Evolutionary conservation across 2,113 vertebrate species (phyloP), one percentile per base, ranked within the genome.

Genomic region (Rana temporaria): DNA sequence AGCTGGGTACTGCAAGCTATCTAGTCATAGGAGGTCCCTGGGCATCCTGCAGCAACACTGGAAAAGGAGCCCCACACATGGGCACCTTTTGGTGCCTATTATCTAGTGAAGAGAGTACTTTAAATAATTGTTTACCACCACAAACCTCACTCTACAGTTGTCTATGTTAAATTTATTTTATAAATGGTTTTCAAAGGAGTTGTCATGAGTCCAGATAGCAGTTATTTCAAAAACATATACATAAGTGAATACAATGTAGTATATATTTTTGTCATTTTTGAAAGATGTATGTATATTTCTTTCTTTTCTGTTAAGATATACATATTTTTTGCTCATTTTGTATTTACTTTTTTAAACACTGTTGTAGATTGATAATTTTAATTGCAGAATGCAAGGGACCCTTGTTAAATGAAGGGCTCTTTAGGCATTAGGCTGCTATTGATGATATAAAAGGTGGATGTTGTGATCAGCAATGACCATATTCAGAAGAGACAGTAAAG

Each of bases 271-370:
- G 86, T 88, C 70, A 56, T 24, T 60, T 74, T 74, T 82, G 65
- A 89, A 91, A 92, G 94, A 90, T 95, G 94, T 93, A 95, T 84
- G 90, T 95, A 92, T 94, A 89, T 91, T 87, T 84, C 84, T 91
- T 91, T 92, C 92, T 84, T 88, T 91, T 94, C 91, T 74, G 59
- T 91, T 90, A 91, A 93, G 91, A 92, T 93, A 90, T 91, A 87
- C 84, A 87, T 90, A 87, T 92, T 91, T 93, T 92, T 91, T n/a
- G 89, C 91, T 89, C 91, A 91, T 93, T 92, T 92, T 90, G 91
- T 89, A 90, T 94, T 94, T 92, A 93, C 90, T 91, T 92, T 92
- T 90, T 88, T 90, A 85, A 91, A 92, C 88, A 89, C 87, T 90
- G 62, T 91, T 57, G 22, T 68, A 38, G 90, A 26, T 26, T 91